Evolutionary conservation across 2,797 vertebrate genomes (phyloP).

Genomic region (Eulemur mongoz): DNA sequence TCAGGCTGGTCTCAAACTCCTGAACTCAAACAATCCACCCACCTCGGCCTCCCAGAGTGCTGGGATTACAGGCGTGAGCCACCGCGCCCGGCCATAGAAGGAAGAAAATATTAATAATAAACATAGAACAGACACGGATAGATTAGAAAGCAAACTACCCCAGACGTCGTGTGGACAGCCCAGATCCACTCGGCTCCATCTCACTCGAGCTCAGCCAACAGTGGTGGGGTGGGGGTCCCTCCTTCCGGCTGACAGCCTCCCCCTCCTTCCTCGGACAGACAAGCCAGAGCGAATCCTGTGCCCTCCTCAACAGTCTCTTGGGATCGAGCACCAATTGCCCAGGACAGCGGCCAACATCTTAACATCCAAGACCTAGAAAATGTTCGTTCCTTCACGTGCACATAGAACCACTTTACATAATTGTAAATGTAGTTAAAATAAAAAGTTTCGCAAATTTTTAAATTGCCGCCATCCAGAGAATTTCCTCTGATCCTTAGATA

Average conservation of each 20-base stretch:
- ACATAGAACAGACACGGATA: neutral
- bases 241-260: neutral
- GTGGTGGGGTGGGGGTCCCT: too few relatives aligned
- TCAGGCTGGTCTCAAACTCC: too few relatives aligned
- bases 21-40: too few relatives aligned
- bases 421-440: too few relatives aligned
- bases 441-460: neutral
- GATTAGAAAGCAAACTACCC: neutral
- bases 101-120: neutral
- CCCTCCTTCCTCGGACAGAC: neutral
- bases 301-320: neutral
- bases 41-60: too few relatives aligned
- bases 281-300: neutral
- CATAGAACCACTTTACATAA: neutral
- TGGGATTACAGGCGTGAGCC: too few relatives aligned
- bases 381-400: neutral
- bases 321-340: neutral
- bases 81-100: too few relatives aligned
- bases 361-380: neutral
- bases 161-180: neutral
- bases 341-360: neutral
- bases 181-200: fast-evolving
- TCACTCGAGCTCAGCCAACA: neutral
- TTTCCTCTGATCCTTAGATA: neutral
- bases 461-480: neutral